Base-by-base conservation (phyloP, 1,140 invertebrate genomes). In the Zeugodacus cucurbitae region DNA sequence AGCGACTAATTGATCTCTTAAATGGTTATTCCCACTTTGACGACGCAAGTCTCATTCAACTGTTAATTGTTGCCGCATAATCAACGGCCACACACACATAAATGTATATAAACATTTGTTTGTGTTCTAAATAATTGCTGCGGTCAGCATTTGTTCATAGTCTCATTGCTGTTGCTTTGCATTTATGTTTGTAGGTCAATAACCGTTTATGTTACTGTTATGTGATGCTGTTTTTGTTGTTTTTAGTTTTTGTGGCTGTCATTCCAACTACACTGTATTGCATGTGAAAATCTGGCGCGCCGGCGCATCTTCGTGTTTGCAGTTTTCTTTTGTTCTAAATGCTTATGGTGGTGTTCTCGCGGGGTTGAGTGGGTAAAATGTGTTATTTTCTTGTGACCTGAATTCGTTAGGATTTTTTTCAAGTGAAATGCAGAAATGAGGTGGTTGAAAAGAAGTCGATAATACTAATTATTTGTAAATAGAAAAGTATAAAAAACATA, bases 141-240 rank as follows among this genome's bases (percentile, higher is more conserved):
- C 54, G 3, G 54, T 11, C 54, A 57, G 10, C 58, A 26, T 26
- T 26, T 62, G 58, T 0, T n/a, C 22, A n/a, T 0, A 37, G 14
- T 32, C 3, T 29, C 20, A 54, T 54, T 34, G 29, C 11, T 74
- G 17, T 32, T 74, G 6, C 14, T 3, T 74, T 41, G 67, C 34
- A 37, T 22, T 48, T 82, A 29, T 26, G 74, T 82, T 82, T 82
- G 74, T 82, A 11, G 74, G 74, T 48, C 74, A 82, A 82, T 82
- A 82, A 82, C 74, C 74, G 74, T 48, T 82, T 82, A 29, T 82
- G 44, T 34, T 48, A 82, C 37, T 82, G n/a, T 82, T 82, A 82
- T 82, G 74, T 22, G n/a, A 82, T 54, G 44, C 8, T 44, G 1
- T 48, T 82, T 41, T 2, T 54, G 70, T 74, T 41, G 3, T 0